A percentile compares a stretch with the other conserved stretches of the same genome.
Evolutionary conservation across 2,113 vertebrate genomes (phyloP).

Genomic region (Talpa occidentalis): DNA sequence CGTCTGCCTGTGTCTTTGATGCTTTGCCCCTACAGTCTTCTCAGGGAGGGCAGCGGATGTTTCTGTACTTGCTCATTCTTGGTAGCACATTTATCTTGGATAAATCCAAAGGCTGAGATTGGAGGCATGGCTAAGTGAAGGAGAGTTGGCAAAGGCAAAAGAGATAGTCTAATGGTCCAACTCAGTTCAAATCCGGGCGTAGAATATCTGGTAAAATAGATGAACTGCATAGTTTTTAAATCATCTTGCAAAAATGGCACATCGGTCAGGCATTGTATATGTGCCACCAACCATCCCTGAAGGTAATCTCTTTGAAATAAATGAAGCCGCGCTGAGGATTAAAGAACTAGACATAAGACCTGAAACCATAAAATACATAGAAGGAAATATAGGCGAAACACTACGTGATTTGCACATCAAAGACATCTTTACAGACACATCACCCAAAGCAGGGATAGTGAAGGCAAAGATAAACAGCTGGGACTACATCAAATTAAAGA

Average conservation of each 20-base stretch:
- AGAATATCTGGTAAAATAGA: neutral
- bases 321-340: neutral
- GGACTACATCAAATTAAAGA: no score
- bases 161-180: neutral
- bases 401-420: no score
- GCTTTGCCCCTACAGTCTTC: neutral
- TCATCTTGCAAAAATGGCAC: neutral
- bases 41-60: no score
- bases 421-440: no score
- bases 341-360: no score
- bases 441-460: no score
- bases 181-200: neutral
- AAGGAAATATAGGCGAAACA: no score
- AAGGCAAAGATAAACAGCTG: no score
- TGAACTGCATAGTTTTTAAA: neutral
- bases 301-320: neutral
- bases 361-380: no score
- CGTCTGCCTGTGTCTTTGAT: neutral
- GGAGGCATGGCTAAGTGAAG: neutral
- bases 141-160: neutral
- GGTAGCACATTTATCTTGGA: neutral
- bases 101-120: neutral
- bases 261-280: neutral
- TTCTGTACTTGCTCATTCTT: neutral
- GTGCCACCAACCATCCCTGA: neutral